Evolutionary conservation across 2,113 vertebrate genomes (phyloP).

Genomic region (Bujurquina vittata): DNA sequence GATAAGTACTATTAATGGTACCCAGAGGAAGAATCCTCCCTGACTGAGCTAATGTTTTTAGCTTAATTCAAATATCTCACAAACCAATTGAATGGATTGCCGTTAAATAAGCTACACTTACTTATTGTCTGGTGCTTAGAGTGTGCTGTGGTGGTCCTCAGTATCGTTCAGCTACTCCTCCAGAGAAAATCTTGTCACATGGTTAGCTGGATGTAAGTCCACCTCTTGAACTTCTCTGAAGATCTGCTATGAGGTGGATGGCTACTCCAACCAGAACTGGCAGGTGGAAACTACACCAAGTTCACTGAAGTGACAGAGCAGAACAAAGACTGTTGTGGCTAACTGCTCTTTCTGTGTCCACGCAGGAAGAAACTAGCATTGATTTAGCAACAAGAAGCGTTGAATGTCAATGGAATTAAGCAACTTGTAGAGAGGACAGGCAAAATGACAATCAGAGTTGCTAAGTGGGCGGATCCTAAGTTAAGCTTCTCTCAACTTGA

Average conservation of each 20-base stretch:
- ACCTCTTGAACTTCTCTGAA: background rate
- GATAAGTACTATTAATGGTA: background rate
- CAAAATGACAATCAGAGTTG: too few relatives aligned
- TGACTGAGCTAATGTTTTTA: background rate
- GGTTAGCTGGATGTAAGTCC: background rate
- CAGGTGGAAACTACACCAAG: background rate
- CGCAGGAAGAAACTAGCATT: background rate
- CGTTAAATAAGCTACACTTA: background rate
- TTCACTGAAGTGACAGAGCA: background rate
- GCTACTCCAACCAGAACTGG: background rate
- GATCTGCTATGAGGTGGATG: background rate
- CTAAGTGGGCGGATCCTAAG: background rate
- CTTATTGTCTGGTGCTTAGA: background rate
- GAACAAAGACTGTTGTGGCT: background rate
- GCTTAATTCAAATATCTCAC: background rate
- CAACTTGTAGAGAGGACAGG: background rate
- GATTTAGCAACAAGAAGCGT: too few relatives aligned
- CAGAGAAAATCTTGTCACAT: background rate
- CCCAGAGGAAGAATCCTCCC: background rate
- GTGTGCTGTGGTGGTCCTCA: too few relatives aligned
- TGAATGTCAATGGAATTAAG: background rate
- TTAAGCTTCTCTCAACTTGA: background rate
- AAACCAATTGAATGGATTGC: background rate
- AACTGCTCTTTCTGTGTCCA: background rate
- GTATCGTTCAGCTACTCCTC: background rate